Evolutionary conservation across 2,113 vertebrate genomes (phyloP), one percentile per base, ranked within the genome.

Genomic region (Aspiorhynchus laticeps): DNA sequence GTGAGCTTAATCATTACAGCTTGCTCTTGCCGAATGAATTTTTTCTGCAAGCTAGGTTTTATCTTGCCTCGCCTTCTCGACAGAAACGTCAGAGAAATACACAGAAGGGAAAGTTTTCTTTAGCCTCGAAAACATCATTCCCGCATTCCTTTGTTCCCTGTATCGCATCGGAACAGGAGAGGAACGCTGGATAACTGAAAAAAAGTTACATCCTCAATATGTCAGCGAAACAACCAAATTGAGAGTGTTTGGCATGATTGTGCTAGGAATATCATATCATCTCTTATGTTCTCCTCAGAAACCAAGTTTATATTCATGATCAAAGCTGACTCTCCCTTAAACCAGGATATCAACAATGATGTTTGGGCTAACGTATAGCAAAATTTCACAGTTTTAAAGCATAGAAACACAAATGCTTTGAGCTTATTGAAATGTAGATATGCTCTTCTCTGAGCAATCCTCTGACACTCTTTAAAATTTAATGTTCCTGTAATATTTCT

Each of bases 41-140:
- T 51, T 78, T 78, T 87, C 80, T 53, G 69, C 48, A 19, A 59
- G 21, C 12, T 74, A 89, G 87, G 84, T 88, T 90, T 92, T 90
- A 93, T 92, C 90, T 79, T 31, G 31, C 91, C 82, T 77, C 74
- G 85, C 85, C 90, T 90, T 88, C 80, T 88, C 43, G 78, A 84
- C 79, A 88, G 85, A 78, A 88, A 90, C 86, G 89, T 84, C 78
- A 86, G 82, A 41, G 84, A 86, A 84, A 88, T 88, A 88, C 63
- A 83, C 83, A 63, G 51, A 79, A 90, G 86, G 75, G 85, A 89
- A 90, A 89, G 71, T 90, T 90, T 91, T 80, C 51, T 82, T 31
- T 48, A 48, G 65, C 33, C 26, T 73, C 46, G 10, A 24, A 84
- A 36, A 74, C 83, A 74, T 84, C 21, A 26, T 69, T 73, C 19